Conservation (phyloP, 2,888 invertebrate species). For the Noctua pronuba region DNA sequence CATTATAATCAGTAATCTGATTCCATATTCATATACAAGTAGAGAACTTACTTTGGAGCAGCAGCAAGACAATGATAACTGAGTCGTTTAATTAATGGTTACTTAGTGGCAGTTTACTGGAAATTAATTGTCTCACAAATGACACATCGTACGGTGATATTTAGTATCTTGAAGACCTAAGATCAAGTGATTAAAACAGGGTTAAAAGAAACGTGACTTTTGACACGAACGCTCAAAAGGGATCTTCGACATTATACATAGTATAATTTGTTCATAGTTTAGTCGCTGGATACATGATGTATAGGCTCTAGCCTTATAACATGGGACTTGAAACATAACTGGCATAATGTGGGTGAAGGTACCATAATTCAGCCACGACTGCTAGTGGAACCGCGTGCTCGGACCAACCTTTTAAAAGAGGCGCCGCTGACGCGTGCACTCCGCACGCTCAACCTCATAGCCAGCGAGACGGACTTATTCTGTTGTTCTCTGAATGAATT, state of each 20-base stretch:
- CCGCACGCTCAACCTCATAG: too few species aligned
- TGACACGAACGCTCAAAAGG: conserved; percentile 5
- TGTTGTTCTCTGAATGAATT: too few species aligned
- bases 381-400: too few species aligned
- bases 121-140: neutral
- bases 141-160: neutral
- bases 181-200: neutral
- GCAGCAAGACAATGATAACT: neutral
- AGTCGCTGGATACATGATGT: neutral
- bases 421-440: too few species aligned
- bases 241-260: neutral
- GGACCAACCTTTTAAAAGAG: too few species aligned
- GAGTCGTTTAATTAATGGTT: neutral
- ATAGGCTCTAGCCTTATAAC: neutral
- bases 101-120: neutral
- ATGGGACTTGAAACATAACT: neutral
- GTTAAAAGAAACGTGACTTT: conserved; percentile 14
- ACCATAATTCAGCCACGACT: too few species aligned
- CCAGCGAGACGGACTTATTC: too few species aligned
- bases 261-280: neutral
- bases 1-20: neutral
- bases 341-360: neutral
- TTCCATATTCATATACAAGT: neutral
- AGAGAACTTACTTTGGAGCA: neutral
- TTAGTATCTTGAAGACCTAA: neutral